Evolutionary conservation across 2,797 vertebrate genomes (phyloP).

Genomic region (Chloroceryle inda): DNA sequence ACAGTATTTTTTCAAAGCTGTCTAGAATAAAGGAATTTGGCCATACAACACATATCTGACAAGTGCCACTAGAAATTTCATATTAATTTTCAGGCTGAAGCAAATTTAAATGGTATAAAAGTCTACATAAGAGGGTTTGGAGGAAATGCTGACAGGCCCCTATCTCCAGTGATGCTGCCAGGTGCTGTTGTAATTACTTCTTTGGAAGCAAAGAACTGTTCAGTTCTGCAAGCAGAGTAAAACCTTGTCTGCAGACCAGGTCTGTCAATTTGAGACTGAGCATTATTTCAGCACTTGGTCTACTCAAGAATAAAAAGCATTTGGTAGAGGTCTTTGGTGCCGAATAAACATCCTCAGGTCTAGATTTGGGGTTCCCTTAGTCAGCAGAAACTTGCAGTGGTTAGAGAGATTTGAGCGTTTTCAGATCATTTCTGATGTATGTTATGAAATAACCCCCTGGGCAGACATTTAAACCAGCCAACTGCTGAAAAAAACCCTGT

Average conservation of each 20-base stretch:
- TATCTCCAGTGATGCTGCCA: conserved; percentile 39
- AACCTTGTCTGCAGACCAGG: background rate
- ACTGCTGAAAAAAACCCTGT: conserved; percentile 18
- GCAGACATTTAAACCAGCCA: conserved; percentile 20
- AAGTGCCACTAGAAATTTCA: background rate
- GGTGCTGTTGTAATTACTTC: conserved; percentile 48
- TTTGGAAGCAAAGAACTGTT: conserved; percentile 6
- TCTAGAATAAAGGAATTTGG: background rate
- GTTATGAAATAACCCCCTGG: conserved; percentile 23
- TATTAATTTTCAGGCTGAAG: background rate
- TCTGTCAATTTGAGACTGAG: conserved; percentile 36
- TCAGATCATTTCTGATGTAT: background rate
- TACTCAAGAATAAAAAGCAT: background rate
- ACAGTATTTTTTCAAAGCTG: background rate
- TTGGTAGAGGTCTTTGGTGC: background rate
- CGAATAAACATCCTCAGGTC: conserved; percentile 21
- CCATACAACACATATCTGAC: background rate
- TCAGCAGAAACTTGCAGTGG: conserved; percentile 40
- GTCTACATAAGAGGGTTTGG: background rate
- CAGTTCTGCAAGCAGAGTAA: conserved; percentile 41
- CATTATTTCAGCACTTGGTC: background rate
- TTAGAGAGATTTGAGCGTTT: background rate
- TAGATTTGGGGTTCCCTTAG: background rate
- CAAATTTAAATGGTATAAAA: background rate
- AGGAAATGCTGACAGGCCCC: conserved; percentile 41